phyloP scores from a whole-genome alignment of 2,797 vertebrate species.

The Phrynocephalus vlangalii region DNA sequence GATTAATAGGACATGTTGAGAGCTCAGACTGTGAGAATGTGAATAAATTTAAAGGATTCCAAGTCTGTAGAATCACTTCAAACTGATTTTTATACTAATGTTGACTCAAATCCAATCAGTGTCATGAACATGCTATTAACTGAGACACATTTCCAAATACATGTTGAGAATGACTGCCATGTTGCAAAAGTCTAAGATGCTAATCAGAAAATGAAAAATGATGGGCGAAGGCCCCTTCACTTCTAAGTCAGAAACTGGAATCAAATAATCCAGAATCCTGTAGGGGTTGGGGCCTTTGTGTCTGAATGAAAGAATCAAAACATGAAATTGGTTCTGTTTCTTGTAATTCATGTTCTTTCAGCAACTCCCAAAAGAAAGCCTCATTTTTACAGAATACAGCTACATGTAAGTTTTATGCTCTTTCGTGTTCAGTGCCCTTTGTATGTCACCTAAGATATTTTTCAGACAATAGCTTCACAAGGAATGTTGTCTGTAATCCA shows the following conservation, averaged over 20 bases:
- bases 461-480: too few relatives aligned
- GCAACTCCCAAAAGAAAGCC: too few relatives aligned
- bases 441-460: too few relatives aligned
- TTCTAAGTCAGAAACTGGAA: conserved; percentile 5
- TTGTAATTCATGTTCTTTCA: too few relatives aligned
- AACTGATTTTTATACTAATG: neutral
- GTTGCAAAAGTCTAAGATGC: neutral
- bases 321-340: too few relatives aligned
- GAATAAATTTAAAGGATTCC: conserved; percentile 52
- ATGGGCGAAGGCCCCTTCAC: too few relatives aligned
- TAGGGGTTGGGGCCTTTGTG: too few relatives aligned
- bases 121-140: conserved; percentile 1
- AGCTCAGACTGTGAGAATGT: conserved; percentile 40
- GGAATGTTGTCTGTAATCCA: too few relatives aligned
- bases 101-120: conserved; percentile 39
- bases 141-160: neutral
- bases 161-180: conserved; percentile 1
- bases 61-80: conserved; percentile 39
- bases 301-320: too few relatives aligned
- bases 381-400: too few relatives aligned
- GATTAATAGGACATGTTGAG: conserved; percentile 28
- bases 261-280: neutral
- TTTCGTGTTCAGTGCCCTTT: too few relatives aligned
- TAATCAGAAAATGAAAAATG: neutral
- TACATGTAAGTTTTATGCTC: too few relatives aligned